phyloP scores from a whole-genome alignment of 2,888 invertebrate species.

The Brenthis daphne region DNA sequence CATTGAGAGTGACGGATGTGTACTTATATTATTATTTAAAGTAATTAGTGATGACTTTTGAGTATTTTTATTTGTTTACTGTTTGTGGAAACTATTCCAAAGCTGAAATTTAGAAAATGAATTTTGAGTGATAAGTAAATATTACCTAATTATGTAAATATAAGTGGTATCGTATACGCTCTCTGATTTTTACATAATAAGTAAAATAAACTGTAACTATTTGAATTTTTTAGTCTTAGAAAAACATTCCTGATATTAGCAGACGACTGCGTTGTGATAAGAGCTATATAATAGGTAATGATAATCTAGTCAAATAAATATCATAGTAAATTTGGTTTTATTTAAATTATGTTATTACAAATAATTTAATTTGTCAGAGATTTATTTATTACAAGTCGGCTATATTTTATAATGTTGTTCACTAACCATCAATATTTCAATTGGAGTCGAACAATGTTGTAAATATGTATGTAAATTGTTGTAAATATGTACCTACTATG shows the following conservation, averaged over 20 bases:
- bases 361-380: conserved; percentile 40
- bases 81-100: background rate
- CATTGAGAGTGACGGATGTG: conserved; percentile 40
- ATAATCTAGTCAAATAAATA: conserved; percentile 43
- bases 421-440: conserved; percentile 29
- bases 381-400: conserved; percentile 39
- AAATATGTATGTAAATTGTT: conserved; percentile 58
- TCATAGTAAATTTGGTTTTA: conserved; percentile 37
- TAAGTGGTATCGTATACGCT: conserved; percentile 66
- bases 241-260: conserved; percentile 39
- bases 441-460: conserved; percentile 45
- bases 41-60: background rate
- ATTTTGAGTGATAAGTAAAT: conserved; percentile 11
- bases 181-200: conserved; percentile 37
- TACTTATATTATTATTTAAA: conserved; percentile 4
- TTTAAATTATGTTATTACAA: conserved; percentile 29
- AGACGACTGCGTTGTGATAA: conserved; percentile 45
- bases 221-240: conserved; percentile 28
- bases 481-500: conserved; percentile 60
- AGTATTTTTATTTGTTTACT: background rate
- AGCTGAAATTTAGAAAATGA: background rate
- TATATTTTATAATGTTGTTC: conserved; percentile 41
- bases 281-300: conserved; percentile 39
- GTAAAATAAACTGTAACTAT: conserved; percentile 28
- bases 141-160: conserved; percentile 57